Evolutionary conservation across 2,113 vertebrate genomes (phyloP), one percentile per base, ranked within the genome.

Genomic region (Conger conger): DNA sequence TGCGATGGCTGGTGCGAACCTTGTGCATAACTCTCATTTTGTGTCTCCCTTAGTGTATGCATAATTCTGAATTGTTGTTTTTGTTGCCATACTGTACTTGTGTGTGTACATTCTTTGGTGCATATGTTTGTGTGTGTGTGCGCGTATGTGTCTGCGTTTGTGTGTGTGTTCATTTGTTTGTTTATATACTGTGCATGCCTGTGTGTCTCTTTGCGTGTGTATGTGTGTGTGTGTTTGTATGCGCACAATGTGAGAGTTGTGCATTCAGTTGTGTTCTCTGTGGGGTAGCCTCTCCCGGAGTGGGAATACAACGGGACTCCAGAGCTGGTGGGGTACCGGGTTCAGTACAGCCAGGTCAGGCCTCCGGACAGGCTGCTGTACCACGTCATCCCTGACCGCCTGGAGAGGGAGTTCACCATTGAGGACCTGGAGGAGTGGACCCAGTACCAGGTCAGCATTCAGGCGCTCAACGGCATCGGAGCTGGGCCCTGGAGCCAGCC

Each of bases 391-490:
- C 95, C 93, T 0, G 97, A 99, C 94, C 97, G 98, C 0, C 94
- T 96, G 90, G 97, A 99, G 91, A 91, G 98, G 1, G 98, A 99
- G 30, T 97, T 96, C 92, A 99, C 97, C 82, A 96, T 99, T 1
- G 98, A 99, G 90, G 98, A 99, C 90, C 94, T 99, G 91, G 97
- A 99, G 93, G 98, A 99, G 92, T 99, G 98, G 98, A 97, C 94
- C 0, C 97, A 99, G 91, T 99, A 99, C 82, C 95, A 96, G 2
- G 96, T 99, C 84, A 96, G 96, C 89, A 95, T 99, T 83, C 98
- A 99, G 89, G 97, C 98, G 57, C 94, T 99, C 93, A 99, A 99
- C 0, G 96, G 97, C 82, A 97, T 99, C 1, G 97, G 98, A 0
- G 90, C 95, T 0, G 98, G 98, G 68, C 97, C 98, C 15, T 98